phyloP scores from a whole-genome alignment of 2,888 invertebrate species.

The Drosophila aldrichi region DNA sequence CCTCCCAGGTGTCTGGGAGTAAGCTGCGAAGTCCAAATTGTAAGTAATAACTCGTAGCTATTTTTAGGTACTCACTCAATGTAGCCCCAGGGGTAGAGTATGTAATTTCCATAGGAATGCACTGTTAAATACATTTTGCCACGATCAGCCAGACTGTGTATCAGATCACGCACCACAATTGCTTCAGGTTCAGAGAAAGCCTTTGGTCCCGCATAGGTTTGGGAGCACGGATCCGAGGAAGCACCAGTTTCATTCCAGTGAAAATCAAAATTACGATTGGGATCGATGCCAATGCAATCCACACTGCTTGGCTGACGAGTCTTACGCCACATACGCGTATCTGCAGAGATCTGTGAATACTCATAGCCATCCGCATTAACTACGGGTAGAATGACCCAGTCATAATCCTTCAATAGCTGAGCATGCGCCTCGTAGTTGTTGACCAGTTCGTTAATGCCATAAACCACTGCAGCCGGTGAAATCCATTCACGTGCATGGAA shows the following conservation, averaged over 20 bases:
- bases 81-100: conserved; percentile 80
- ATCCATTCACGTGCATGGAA: conserved; percentile 90
- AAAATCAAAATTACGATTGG: conserved; percentile 88
- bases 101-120: conserved; percentile 73
- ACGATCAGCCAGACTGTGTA: conserved; percentile 84
- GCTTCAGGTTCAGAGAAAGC: conserved; percentile 89
- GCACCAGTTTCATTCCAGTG: conserved; percentile 86
- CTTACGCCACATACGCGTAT: conserved; percentile 86
- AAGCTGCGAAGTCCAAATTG: conserved; percentile 43
- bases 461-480: conserved; percentile 86
- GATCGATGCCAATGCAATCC: conserved; percentile 86
- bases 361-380: conserved; percentile 91
- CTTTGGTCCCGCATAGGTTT: conserved; percentile 87
- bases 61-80: conserved; percentile 54
- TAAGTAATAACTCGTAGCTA: neutral
- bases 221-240: conserved; percentile 85
- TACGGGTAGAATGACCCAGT: conserved; percentile 89
- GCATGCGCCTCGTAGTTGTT: conserved; percentile 84
- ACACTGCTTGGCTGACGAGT: conserved; percentile 84
- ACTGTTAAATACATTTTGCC: conserved; percentile 85
- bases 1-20: conserved; percentile 84
- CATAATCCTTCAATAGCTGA: conserved; percentile 86
- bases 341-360: conserved; percentile 85
- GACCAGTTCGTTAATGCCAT: conserved; percentile 87
- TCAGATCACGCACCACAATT: conserved; percentile 86